Evolutionary conservation across 1,140 invertebrate genomes (phyloP).

Genomic region (Cydia pomonella): DNA sequence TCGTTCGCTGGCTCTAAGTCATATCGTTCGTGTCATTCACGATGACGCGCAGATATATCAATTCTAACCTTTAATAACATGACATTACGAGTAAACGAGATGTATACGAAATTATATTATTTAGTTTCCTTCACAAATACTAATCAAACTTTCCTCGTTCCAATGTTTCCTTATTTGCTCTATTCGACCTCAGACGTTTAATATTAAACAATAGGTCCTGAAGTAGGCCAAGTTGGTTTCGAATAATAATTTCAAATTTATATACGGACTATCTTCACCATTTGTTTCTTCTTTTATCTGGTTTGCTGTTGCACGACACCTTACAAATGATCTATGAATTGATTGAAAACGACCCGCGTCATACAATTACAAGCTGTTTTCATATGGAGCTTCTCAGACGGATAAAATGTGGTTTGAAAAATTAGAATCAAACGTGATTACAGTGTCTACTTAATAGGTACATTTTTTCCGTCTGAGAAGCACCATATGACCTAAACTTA

Average conservation of each 20-base stretch:
- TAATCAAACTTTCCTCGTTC: conserved; percentile 9
- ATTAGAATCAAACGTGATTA: neutral
- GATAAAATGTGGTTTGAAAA: neutral
- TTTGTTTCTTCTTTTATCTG: neutral
- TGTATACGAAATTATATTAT: neutral
- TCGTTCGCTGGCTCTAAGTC: too few species aligned
- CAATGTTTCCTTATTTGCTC: neutral
- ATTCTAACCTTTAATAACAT: too few species aligned
- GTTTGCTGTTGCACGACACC: neutral
- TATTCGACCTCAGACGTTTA: neutral
- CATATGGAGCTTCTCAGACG: too few species aligned
- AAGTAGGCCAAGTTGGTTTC: neutral
- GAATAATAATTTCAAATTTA: conserved; percentile 19
- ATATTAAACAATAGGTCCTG: conserved; percentile 23
- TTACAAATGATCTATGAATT: neutral
- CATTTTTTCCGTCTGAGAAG: too few species aligned
- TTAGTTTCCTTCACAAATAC: neutral
- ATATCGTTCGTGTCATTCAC: too few species aligned
- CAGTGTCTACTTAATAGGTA: neutral
- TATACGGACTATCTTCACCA: neutral
- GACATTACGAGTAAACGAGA: too few species aligned
- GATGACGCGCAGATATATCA: too few species aligned
- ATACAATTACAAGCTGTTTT: too few species aligned
- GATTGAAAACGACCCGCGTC: neutral
- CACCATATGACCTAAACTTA: too few species aligned